phyloP scores from a whole-genome alignment of 2,797 vertebrate species.

The Dallia pectoralis region DNA sequence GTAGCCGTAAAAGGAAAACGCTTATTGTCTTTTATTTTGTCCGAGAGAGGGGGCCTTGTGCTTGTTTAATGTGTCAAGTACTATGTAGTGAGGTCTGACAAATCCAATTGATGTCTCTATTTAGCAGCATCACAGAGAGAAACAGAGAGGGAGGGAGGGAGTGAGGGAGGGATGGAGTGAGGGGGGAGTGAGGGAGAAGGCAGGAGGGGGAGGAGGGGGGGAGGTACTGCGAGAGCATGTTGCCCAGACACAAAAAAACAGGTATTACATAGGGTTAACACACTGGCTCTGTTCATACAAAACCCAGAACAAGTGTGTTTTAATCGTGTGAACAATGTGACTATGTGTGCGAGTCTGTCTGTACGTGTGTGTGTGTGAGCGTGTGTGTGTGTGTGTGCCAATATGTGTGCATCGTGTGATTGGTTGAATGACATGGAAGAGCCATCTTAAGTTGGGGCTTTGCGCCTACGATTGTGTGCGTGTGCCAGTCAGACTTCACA shows the following conservation, averaged over 20 bases:
- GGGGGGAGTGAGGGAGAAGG: background rate
- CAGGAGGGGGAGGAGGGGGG: background rate
- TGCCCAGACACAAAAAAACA: background rate
- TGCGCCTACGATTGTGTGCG: background rate
- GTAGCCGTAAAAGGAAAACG: background rate
- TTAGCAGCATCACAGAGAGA: slow-evolving; percentile 7
- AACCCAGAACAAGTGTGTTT: slow-evolving; percentile 14
- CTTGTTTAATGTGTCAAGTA: slow-evolving; percentile 31
- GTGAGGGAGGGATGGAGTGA: background rate
- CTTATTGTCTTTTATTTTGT: background rate
- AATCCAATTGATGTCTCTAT: slow-evolving; percentile 27
- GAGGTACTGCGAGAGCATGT: background rate
- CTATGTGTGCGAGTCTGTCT: background rate
- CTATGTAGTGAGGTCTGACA: slow-evolving; percentile 3
- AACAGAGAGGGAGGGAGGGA: background rate
- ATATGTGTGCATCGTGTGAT: background rate
- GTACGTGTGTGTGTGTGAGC: background rate
- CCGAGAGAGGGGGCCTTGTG: slow-evolving; percentile 3
- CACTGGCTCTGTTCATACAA: slow-evolving; percentile 19
- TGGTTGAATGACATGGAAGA: no score
- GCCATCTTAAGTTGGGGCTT: background rate
- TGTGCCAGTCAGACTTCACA: background rate
- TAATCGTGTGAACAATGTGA: slow-evolving; percentile 11
- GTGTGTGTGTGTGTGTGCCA: background rate
- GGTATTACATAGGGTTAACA: slow-evolving; percentile 27